A percentile compares a stretch with the other conserved stretches of the same genome.
phyloP scores from a whole-genome alignment of 1,140 invertebrate species.

The Planococcus citri region DNA sequence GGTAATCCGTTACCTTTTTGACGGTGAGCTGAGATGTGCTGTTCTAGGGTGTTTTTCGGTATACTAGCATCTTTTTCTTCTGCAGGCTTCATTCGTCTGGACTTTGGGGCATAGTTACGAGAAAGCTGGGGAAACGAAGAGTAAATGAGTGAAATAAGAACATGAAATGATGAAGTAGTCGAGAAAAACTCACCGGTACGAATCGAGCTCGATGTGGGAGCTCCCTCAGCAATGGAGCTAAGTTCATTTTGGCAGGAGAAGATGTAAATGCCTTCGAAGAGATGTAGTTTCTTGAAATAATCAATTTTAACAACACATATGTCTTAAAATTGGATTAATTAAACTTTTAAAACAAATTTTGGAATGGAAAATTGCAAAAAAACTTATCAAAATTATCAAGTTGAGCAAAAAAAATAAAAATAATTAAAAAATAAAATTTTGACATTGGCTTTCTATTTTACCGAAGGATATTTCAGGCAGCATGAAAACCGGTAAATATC shows the following conservation, averaged over 20 bases:
- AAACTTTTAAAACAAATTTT: no score
- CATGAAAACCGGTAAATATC: no score
- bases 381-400: no score
- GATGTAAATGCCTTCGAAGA: no score
- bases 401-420: no score
- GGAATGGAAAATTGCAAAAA: no score
- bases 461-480: no score
- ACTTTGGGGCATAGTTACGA: not conserved
- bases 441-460: no score
- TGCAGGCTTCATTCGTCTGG: not conserved
- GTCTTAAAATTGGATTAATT: no score
- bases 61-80: not conserved
- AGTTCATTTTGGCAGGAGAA: not conserved
- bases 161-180: not conserved
- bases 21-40: slow-evolving; percentile 25
- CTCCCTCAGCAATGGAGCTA: not conserved
- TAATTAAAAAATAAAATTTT: no score
- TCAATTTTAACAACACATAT: no score
- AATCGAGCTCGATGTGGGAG: not conserved
- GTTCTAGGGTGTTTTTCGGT: slow-evolving; percentile 30
- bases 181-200: not conserved
- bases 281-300: no score
- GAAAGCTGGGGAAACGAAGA: not conserved
- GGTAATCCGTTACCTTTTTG: slow-evolving; percentile 56
- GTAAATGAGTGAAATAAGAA: not conserved